Conservation (phyloP, 2,888 invertebrate genomes). For the Mamestra brassicae region DNA sequence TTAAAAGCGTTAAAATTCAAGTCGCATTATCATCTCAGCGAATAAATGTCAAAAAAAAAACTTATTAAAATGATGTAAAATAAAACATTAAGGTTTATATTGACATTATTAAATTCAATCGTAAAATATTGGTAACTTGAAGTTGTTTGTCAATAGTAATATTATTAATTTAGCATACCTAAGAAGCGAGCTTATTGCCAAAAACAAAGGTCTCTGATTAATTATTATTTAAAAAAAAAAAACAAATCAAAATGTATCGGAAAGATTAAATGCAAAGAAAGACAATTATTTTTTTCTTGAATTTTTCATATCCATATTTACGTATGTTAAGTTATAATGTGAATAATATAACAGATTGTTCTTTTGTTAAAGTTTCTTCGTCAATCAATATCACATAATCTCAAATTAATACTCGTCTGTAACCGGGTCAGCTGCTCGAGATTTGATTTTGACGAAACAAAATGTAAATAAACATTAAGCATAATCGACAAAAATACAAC, state of each 20-base stretch:
- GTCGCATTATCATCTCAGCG: too few species aligned
- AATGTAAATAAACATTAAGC: conserved; percentile 21
- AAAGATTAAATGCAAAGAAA: too few species aligned
- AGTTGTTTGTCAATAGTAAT: conserved; percentile 20
- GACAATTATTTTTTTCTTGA: too few species aligned
- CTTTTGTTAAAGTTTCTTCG: conserved; percentile 1
- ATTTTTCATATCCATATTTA: too few species aligned
- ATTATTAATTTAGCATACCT: conserved; percentile 14
- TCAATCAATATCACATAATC: conserved; percentile 71
- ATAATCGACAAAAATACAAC: conserved; percentile 12
- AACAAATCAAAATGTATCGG: not conserved
- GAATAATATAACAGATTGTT: not conserved
- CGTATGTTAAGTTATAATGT: too few species aligned
- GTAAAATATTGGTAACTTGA: not conserved
- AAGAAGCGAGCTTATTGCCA: conserved; percentile 51
- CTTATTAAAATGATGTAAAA: not conserved
- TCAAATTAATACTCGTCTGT: conserved; percentile 66
- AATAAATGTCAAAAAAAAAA: too few species aligned
- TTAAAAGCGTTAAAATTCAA: too few species aligned
- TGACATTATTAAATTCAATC: not conserved
- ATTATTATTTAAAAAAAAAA: not conserved
- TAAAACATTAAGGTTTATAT: not conserved
- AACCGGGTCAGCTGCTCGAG: conserved; percentile 70
- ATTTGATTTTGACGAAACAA: conserved; percentile 59
- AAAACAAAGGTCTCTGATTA: not conserved